Evolutionary conservation across 2,113 vertebrate genomes (phyloP), one percentile per base, ranked within the genome.

Genomic region (Ochotona princeps): DNA sequence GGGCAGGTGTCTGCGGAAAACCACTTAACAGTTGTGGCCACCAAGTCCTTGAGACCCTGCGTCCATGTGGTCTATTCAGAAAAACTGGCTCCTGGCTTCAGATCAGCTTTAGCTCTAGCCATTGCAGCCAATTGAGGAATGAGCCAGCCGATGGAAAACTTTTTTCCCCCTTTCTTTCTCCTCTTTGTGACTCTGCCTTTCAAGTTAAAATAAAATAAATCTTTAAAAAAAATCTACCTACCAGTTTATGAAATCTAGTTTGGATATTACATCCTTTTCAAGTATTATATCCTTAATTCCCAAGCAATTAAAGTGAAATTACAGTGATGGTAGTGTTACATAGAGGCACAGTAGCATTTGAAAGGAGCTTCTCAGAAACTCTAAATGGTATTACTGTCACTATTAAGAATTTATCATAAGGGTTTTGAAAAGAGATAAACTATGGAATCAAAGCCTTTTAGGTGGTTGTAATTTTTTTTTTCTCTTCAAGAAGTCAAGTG

Each of bases 161-260:
- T 44, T 44, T 44, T 44, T 44, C 38, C 38, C 38, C 38, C 38
- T 44, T 44, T 3, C 38, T 44, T 6, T 44, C 6, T 44, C 38
- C 6, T 44, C 38, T 44, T 44, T 44, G 38, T 44, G 38, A 44
- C 38, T 44, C 38, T 44, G 38, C 38, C 38, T 44, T 44, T 44
- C 38, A 44, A 44, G 38, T 44, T 44, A 44, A 44, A 44, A 44
- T 44, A 44, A 44, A 44, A 44, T 44, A 44, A 44, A 44, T 44
- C 38, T 44, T 44, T 44, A 44, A 44, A 44, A 44, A 44, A 44
- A 44, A 44, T 44, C 38, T 44, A 44, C 38, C 6, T 44, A 44
- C 38, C 38, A 44, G 38, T 70, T 83, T 73, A 81, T 80, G n/a
- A 92, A 93, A 66, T 81, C 32, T 85, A 88, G 21, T 8, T 60